These are phyloP conservation scores for Cardinalis cardinalis DNA, from an alignment of 2,113 vertebrate genomes.

Conservation along the genomic window DNA sequence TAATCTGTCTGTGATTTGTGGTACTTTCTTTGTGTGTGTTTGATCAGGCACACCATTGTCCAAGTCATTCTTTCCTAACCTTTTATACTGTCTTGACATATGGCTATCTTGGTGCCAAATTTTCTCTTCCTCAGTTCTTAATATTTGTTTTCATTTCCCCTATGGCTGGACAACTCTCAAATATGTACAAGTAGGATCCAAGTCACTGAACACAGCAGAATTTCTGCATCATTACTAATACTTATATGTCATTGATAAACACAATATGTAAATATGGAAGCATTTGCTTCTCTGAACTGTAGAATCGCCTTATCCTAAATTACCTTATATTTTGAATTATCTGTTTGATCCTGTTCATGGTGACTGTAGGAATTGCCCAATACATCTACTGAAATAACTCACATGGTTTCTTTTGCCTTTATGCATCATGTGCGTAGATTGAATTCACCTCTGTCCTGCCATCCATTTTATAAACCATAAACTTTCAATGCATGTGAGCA, in stretches of 20 bases:
- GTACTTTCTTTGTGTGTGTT: neutral
- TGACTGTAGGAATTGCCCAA: neutral
- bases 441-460: neutral
- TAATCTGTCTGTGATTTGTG: neutral
- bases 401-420: neutral
- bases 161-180: neutral
- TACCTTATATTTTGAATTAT: neutral
- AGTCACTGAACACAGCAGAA: neutral
- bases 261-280: fast-evolving
- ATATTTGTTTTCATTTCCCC: neutral
- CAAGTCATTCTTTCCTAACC: neutral
- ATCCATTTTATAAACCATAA: neutral
- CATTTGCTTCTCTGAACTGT: neutral
- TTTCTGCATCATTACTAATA: neutral
- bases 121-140: neutral
- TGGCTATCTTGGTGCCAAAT: neutral
- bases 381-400: neutral
- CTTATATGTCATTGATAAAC: neutral
- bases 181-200: neutral
- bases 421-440: fast-evolving
- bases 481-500: neutral
- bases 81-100: neutral
- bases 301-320: neutral
- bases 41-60: neutral
- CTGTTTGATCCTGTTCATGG: fast-evolving